These are phyloP conservation scores for Connochaetes taurinus DNA, from an alignment of 2,113 vertebrate genomes.

Conservation along the genomic window DNA sequence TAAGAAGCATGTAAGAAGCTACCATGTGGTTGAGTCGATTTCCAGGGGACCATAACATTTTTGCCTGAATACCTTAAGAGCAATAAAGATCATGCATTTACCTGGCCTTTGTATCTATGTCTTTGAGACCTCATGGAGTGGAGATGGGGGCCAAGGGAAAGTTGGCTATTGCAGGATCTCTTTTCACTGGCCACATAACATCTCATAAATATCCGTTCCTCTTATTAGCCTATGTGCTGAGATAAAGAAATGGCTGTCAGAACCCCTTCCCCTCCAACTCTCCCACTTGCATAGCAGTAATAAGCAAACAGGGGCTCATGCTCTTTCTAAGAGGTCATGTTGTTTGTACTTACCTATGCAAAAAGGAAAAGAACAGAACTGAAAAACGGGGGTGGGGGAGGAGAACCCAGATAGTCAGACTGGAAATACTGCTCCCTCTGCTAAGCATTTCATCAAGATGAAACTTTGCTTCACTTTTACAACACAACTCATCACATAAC, in stretches of 20 bases:
- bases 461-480: constrained; percentile 52
- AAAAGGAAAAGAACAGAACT: background rate
- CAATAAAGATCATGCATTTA: background rate
- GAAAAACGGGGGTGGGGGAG: background rate
- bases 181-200: background rate
- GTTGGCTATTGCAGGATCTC: background rate
- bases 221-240: background rate
- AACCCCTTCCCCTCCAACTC: background rate
- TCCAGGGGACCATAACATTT: background rate
- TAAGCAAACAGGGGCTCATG: background rate
- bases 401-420: background rate
- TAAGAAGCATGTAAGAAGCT: background rate
- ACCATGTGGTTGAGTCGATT: background rate
- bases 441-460: constrained; percentile 23
- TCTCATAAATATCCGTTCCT: background rate
- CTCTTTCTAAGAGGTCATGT: background rate
- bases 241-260: background rate
- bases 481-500: constrained; percentile 19
- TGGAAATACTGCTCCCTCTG: constrained; percentile 13
- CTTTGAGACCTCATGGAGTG: background rate
- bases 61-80: background rate
- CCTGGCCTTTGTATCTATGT: background rate
- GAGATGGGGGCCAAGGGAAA: background rate
- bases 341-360: background rate
- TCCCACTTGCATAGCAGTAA: background rate